These are phyloP conservation scores for Galbula dea DNA, from an alignment of 2,113 vertebrate species.

Conservation along the genomic window DNA sequence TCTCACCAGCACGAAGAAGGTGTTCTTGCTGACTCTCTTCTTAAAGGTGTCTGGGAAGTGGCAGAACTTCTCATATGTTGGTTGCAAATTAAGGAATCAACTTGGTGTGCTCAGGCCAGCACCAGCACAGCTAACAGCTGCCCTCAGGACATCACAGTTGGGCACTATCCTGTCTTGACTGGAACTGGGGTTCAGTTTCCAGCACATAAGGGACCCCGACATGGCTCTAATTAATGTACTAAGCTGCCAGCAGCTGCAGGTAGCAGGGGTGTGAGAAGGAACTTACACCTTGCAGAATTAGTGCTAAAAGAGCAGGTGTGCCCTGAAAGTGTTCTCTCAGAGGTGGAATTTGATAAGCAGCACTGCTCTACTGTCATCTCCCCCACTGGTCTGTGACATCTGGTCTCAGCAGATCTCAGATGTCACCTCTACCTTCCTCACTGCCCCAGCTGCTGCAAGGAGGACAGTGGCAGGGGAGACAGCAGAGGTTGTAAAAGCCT, in stretches of 20 bases:
- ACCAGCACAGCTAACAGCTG: not conserved
- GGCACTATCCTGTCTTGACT: not conserved
- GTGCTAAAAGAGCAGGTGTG: not conserved
- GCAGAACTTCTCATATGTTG: constrained; percentile 94
- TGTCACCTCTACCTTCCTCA: not conserved
- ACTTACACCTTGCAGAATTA: rapidly evolving
- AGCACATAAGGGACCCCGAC: not conserved
- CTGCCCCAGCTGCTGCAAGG: not conserved
- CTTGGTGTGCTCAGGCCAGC: not conserved
- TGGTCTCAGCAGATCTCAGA: constrained; percentile 20
- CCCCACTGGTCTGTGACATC: not conserved
- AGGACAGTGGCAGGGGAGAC: not conserved
- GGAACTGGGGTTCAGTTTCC: not conserved
- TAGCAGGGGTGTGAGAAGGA: not conserved
- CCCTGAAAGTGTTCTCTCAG: not conserved
- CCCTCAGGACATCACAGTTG: rapidly evolving
- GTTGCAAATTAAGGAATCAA: constrained; percentile 78
- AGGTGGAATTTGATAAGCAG: constrained; percentile 12
- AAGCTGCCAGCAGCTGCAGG: not conserved
- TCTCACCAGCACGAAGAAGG: constrained; percentile 95
- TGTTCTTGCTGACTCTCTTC: constrained; percentile 98
- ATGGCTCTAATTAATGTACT: not conserved
- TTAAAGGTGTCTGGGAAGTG: constrained; percentile 94
- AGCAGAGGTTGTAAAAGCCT: not conserved
- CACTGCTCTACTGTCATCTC: not conserved